These are phyloP conservation scores for Asarcornis scutulata DNA, from an alignment of 2,113 vertebrate genomes.

Conservation along the genomic window DNA sequence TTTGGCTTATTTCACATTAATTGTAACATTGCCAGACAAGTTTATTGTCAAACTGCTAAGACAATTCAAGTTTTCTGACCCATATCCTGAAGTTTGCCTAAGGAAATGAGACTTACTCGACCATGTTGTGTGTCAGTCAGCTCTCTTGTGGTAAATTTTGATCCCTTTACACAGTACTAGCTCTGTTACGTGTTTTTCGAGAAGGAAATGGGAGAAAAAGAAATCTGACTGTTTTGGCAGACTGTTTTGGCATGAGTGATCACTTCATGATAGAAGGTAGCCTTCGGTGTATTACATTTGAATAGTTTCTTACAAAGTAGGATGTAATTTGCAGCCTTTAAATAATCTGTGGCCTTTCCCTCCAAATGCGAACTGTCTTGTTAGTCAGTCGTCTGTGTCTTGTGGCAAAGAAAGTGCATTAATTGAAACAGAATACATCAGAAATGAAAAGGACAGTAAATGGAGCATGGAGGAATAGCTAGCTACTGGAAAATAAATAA, in stretches of 20 bases:
- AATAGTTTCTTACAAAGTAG: not conserved
- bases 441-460: slow-evolving; percentile 16
- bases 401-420: not conserved
- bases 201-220: not conserved
- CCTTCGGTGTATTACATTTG: not conserved
- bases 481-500: slow-evolving; percentile 8
- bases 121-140: not conserved
- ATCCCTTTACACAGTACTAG: not conserved
- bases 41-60: slow-evolving; percentile 13
- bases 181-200: not conserved
- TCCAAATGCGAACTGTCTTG: not conserved
- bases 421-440: not conserved
- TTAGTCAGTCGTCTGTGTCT: not conserved
- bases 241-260: not conserved
- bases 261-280: not conserved
- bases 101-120: not conserved
- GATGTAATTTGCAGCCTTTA: not conserved
- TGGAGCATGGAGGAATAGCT: slow-evolving; percentile 10
- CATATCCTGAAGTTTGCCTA: slow-evolving; percentile 27
- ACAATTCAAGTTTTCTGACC: slow-evolving; percentile 44
- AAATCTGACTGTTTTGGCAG: not conserved
- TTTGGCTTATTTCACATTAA: slow-evolving; percentile 44
- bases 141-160: not conserved
- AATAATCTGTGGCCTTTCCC: not conserved
- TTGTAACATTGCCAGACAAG: slow-evolving; percentile 22